Base-by-base conservation (phyloP, 1,140 invertebrate genomes). In the Ericerus pela region DNA sequence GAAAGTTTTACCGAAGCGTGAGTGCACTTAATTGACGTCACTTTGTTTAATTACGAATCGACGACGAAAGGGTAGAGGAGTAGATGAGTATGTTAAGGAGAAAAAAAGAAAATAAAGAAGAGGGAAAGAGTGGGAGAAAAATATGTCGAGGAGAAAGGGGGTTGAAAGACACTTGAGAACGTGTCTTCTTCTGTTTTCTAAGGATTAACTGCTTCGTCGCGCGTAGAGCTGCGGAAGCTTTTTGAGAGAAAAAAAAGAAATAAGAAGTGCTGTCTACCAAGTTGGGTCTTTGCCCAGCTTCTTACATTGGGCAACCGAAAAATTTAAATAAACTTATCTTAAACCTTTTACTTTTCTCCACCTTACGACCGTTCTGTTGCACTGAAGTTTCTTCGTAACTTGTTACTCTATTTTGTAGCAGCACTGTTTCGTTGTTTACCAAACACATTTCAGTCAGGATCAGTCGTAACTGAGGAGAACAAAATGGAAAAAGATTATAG, bases 21-120 rank as follows among this genome's bases (percentile, higher is more conserved):
- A 47, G 41, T 47, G 41, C 26, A 47, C 41, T 47, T 47, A 47
- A 47, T 47, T 47, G 41, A 47, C 41, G 41, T 47, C 41, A 16
- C 41, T 47, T 47, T 47, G 41, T 47, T 47, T 47, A 47, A 47
- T 47, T 47, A 47, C 41, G 26, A 24, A 18, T 10, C 30, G 26
- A 47, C 41, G 12, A 12, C 6, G 6, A 18, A 8, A 16, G 41
- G 20, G 26, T 12, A 47, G 16, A 24, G 16, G 4, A 24, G 8
- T 24, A 16, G n/a, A 41, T 16, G 20, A 41, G 20, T 18, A 2
- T 2, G 3, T 5, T 24, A 16, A 12, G 20, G 41, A 12, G 14
- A 4, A 18, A 16, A 12, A 16, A 12, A 4, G 20, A n/a, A n/a
- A n/a, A n/a, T n/a, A 47, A 22, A 47, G 26, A 47, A 16, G 20